phyloP scores from a whole-genome alignment of 2,888 invertebrate genomes.

The Heliconius charithonia region DNA sequence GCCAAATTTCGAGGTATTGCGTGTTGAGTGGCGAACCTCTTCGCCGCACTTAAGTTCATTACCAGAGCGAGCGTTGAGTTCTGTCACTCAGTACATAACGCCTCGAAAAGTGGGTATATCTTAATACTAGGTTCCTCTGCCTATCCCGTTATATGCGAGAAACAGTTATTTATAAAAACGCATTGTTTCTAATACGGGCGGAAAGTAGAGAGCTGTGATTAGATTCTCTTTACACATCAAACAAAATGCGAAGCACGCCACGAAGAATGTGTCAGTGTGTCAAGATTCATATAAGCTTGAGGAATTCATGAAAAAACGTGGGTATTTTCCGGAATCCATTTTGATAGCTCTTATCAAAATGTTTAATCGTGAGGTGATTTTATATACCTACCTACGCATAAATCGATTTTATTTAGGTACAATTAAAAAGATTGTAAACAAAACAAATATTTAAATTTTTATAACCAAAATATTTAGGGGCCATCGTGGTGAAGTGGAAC shows the following conservation, averaged over 20 bases:
- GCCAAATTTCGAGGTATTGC: too few species aligned
- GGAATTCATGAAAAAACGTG: not conserved
- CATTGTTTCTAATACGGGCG: too few species aligned
- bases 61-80: too few species aligned
- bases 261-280: not conserved
- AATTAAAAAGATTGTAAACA: conserved; percentile 4
- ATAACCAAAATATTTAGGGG: too few species aligned
- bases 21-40: not conserved
- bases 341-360: conserved; percentile 1
- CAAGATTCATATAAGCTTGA: not conserved
- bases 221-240: not conserved
- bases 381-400: not conserved
- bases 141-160: too few species aligned
- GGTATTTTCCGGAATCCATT: conserved; percentile 15
- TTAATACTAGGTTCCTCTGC: too few species aligned
- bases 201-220: not conserved
- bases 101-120: too few species aligned
- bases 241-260: not conserved
- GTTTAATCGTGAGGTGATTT: conserved; percentile 3
- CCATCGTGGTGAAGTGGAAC: too few species aligned
- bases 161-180: too few species aligned
- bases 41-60: not conserved
- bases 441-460: not conserved
- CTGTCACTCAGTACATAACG: too few species aligned
- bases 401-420: not conserved